Evolutionary conservation across 2,888 invertebrate genomes (phyloP).

Genomic region (Phaedon cochleariae): DNA sequence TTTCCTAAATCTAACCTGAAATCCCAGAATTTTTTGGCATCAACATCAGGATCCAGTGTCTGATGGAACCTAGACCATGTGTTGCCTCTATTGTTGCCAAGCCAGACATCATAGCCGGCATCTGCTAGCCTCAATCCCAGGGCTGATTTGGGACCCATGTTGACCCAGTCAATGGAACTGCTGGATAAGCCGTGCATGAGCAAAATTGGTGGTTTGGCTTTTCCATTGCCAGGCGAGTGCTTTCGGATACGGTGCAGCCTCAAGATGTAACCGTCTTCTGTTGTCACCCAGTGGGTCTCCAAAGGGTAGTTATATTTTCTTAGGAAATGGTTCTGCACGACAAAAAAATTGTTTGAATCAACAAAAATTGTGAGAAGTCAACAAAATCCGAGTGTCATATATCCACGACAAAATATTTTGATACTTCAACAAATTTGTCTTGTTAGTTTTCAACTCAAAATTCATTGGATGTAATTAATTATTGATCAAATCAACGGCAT

Average conservation of each 20-base stretch:
- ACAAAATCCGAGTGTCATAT: no score
- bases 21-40: conserved; percentile 66
- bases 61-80: conserved; percentile 70
- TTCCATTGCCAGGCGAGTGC: conserved; percentile 40
- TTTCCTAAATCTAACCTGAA: no score
- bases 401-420: no score
- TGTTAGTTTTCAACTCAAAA: no score
- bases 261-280: conserved; percentile 81
- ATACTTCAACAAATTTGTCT: no score
- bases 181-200: conserved; percentile 78
- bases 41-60: conserved; percentile 60
- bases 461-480: no score
- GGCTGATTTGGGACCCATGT: conserved; percentile 73
- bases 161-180: conserved; percentile 77
- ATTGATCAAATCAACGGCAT: no score
- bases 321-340: conserved; percentile 17
- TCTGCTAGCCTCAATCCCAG: conserved; percentile 69
- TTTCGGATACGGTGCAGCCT: conserved; percentile 74
- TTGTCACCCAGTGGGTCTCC: conserved; percentile 71
- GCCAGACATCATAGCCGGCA: conserved; percentile 80
- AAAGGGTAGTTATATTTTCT: conserved; percentile 65
- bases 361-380: no score
- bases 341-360: no score
- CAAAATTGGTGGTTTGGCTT: conserved; percentile 66
- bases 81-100: conserved; percentile 83